Conservation (phyloP, 1,140 invertebrate species). For the Drosophila ananassae region DNA sequence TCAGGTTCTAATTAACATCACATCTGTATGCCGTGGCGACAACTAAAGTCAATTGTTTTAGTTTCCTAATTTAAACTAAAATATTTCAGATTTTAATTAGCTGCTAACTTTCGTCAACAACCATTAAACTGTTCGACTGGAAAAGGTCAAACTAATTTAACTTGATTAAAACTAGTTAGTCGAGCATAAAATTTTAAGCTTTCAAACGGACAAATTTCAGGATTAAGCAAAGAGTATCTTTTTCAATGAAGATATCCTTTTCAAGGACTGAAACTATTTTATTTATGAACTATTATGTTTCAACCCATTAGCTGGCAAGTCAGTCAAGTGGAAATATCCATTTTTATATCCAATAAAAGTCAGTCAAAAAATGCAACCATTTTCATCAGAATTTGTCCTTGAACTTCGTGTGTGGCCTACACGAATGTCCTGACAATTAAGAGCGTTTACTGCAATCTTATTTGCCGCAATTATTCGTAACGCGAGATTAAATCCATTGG, state of each 20-base stretch:
- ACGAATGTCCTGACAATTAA: conserved; percentile 36
- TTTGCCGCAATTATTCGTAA: conserved; percentile 65
- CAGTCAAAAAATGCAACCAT: not conserved
- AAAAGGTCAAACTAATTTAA: not conserved
- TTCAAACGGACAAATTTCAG: not conserved
- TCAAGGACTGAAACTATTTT: too few species aligned
- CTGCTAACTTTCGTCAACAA: too few species aligned
- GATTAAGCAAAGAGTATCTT: too few species aligned
- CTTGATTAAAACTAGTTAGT: not conserved
- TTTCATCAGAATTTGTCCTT: conserved; percentile 3
- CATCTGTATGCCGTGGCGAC: not conserved
- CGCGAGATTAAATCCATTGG: conserved; percentile 13
- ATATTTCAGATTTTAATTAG: too few species aligned
- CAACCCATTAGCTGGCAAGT: not conserved
- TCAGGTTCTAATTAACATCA: not conserved
- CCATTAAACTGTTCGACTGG: too few species aligned
- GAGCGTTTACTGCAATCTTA: conserved; percentile 26
- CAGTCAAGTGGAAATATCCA: not conserved
- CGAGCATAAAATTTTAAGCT: not conserved
- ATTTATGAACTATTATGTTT: not conserved
- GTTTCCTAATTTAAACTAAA: not conserved
- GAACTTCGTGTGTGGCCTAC: conserved; percentile 9
- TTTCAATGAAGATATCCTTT: too few species aligned
- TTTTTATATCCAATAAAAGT: not conserved
- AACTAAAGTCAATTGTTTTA: not conserved